Percentiles rank a stretch among this genome's conserved stretches.
Evolutionary conservation across 2,888 invertebrate genomes (phyloP).

Genomic region (Ophioninae sp.): DNA sequence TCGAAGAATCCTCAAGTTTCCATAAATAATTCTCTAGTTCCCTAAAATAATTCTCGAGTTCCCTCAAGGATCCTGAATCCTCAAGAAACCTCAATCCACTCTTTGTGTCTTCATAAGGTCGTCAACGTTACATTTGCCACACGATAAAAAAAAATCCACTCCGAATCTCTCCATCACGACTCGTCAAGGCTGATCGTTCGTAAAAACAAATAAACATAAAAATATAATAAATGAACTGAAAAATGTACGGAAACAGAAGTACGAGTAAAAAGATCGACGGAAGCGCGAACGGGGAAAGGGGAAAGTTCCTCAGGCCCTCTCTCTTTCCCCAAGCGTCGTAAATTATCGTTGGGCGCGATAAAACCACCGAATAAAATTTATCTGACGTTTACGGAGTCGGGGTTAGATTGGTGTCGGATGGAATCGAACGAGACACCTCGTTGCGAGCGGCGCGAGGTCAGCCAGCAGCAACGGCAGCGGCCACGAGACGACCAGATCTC

Average conservation of each 20-base stretch:
- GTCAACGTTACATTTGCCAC: too few relatives aligned
- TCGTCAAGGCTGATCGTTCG: background rate
- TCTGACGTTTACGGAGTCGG: slow-evolving; percentile 78
- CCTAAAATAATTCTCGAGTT: too few relatives aligned
- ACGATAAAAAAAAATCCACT: too few relatives aligned
- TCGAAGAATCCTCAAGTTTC: too few relatives aligned
- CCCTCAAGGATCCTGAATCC: too few relatives aligned
- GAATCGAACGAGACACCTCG: slow-evolving; percentile 79
- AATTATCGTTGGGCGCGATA: slow-evolving; percentile 76
- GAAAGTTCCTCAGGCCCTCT: background rate
- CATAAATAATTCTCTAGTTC: too few relatives aligned
- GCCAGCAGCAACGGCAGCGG: slow-evolving; percentile 49
- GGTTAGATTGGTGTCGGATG: slow-evolving; percentile 77
- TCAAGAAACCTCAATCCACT: too few relatives aligned
- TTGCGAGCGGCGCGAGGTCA: slow-evolving; percentile 67
- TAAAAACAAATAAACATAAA: background rate
- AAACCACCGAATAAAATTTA: slow-evolving; percentile 79
- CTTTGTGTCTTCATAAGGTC: too few relatives aligned
- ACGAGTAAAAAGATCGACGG: slow-evolving; percentile 14
- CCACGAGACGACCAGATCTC: slow-evolving; percentile 42
- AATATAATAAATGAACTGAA: too few relatives aligned
- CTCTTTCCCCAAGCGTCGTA: slow-evolving; percentile 64
- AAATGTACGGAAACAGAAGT: slow-evolving; percentile 1
- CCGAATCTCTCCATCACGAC: too few relatives aligned
- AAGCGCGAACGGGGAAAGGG: slow-evolving; percentile 23